These are phyloP conservation scores for Horisme vitalbata DNA, from an alignment of 2,888 invertebrate genomes.

Conservation along the genomic window DNA sequence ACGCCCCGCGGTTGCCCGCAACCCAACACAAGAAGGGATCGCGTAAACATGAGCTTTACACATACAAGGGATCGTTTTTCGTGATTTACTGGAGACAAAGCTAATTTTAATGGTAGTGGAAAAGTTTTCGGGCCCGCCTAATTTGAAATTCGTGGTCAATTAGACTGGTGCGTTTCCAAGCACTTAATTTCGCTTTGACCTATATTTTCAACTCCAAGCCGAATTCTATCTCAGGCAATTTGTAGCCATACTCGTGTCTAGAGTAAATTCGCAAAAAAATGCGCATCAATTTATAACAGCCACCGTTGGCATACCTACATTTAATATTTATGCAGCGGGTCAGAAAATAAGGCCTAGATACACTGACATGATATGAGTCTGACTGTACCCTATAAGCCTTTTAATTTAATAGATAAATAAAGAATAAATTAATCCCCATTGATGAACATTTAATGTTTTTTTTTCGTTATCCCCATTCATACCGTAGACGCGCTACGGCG, in stretches of 20 bases:
- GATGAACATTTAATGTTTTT: too few relatives aligned
- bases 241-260: constrained; percentile 16
- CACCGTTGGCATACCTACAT: constrained; percentile 18
- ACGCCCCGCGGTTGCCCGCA: constrained; percentile 33
- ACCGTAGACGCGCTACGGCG: too few relatives aligned
- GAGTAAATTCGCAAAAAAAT: constrained; percentile 25
- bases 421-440: too few relatives aligned
- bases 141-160: constrained; percentile 12
- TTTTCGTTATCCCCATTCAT: too few relatives aligned
- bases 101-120: constrained; percentile 37
- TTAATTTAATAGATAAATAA: too few relatives aligned
- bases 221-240: too few relatives aligned
- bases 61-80: constrained; percentile 55
- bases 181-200: constrained; percentile 12
- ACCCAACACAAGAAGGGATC: constrained; percentile 37
- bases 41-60: constrained; percentile 45
- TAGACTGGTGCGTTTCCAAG: background rate
- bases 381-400: constrained; percentile 1
- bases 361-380: constrained; percentile 1
- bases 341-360: background rate
- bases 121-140: constrained; percentile 7
- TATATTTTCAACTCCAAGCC: constrained; percentile 18
- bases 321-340: constrained; percentile 28
- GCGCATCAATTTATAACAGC: constrained; percentile 25
- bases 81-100: constrained; percentile 26